These are phyloP conservation scores for Sarcophaga caerulescens DNA, from an alignment of 2,888 invertebrate species.

Conservation along the genomic window DNA sequence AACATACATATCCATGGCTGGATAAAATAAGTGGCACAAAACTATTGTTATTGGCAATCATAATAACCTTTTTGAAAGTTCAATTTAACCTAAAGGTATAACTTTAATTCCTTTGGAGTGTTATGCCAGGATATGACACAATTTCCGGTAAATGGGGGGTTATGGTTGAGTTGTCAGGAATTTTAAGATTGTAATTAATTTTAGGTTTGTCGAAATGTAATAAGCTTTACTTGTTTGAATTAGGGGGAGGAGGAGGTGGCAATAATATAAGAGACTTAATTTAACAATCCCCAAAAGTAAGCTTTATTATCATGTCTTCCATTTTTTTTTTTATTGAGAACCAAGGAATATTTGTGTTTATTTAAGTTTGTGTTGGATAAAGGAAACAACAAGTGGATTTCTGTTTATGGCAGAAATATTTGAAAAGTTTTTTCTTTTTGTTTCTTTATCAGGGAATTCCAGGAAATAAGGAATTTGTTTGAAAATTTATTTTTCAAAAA, in stretches of 20 bases:
- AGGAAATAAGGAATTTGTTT: too few species aligned
- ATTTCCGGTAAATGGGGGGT: not conserved
- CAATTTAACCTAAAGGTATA: not conserved
- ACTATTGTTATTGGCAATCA: not conserved
- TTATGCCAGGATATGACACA: not conserved
- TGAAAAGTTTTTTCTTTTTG: not conserved
- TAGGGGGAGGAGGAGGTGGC: not conserved
- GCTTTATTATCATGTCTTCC: not conserved
- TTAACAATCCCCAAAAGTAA: conserved; percentile 25
- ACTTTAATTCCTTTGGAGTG: not conserved
- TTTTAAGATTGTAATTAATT: conserved; percentile 3
- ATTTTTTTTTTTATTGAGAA: too few species aligned
- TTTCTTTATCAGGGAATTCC: too few species aligned
- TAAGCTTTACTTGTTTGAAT: not conserved
- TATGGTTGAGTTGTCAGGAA: not conserved
- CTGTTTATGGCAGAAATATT: not conserved
- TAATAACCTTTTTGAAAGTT: not conserved
- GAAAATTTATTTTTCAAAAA: too few species aligned
- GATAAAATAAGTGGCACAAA: conserved; percentile 10
- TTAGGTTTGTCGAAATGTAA: not conserved
- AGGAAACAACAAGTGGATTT: not conserved
- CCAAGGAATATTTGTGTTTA: not conserved
- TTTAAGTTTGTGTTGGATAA: not conserved
- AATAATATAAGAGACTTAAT: not conserved
- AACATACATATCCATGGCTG: not conserved